phyloP scores from a whole-genome alignment of 2,888 invertebrate species.

The Fissipunctia ypsillon region DNA sequence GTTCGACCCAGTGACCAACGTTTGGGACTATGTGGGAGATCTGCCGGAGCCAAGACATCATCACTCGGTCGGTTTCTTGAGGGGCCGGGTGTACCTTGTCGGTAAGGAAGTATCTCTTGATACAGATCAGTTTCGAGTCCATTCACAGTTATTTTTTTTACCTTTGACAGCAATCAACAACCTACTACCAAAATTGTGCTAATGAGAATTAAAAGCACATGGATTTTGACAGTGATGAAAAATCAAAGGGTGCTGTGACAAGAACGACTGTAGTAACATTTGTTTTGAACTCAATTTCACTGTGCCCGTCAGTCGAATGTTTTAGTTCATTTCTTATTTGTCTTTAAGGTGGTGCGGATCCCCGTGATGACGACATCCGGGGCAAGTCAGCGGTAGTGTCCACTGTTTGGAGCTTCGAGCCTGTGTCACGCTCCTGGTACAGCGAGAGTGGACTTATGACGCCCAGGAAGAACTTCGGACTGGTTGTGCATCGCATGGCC shows the following conservation, averaged over 20 bases:
- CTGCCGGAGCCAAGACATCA: slow-evolving; percentile 93
- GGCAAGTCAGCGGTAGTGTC: slow-evolving; percentile 91
- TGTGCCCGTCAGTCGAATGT: not conserved
- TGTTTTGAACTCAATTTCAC: no score
- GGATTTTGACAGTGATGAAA: no score
- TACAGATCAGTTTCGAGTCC: no score
- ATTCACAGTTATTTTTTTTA: no score
- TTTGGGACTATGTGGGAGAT: slow-evolving; percentile 92
- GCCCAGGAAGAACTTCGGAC: slow-evolving; percentile 92
- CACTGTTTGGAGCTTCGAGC: slow-evolving; percentile 93
- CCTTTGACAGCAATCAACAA: no score
- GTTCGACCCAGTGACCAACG: slow-evolving; percentile 91
- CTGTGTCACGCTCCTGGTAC: slow-evolving; percentile 91
- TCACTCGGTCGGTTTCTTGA: slow-evolving; percentile 92
- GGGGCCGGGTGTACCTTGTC: slow-evolving; percentile 92
- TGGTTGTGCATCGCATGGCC: slow-evolving; percentile 92
- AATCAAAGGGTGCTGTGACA: no score
- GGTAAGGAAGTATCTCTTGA: slow-evolving; percentile 82
- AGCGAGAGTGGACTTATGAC: slow-evolving; percentile 91
- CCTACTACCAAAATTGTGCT: no score
- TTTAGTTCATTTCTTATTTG: not conserved
- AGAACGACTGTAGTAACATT: no score
- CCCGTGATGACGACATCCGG: slow-evolving; percentile 90
- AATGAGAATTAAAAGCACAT: no score
- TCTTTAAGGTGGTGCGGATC: slow-evolving; percentile 91